phyloP scores from a whole-genome alignment of 2,113 vertebrate genomes.

The western clawed frog (Xenopus tropicalis) region UCB_Xtro_10.0 CM004444.2:87505001-87505500 shows the following conservation, averaged over 20 bases:
- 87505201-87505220: slow-evolving; percentile 38
- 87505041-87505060: slow-evolving; percentile 17
- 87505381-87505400: too few species aligned
- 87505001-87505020: slow-evolving; percentile 40
- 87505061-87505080: not conserved
- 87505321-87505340: too few species aligned
- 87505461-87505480: too few species aligned
- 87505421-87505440: too few species aligned
- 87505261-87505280: slow-evolving; percentile 44
- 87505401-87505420: too few species aligned
- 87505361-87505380: too few species aligned
- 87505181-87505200: slow-evolving; percentile 28
- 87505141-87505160: slow-evolving; percentile 11
- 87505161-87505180: slow-evolving; percentile 10
- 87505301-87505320: not conserved
- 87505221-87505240: slow-evolving; percentile 45
- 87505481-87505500: too few species aligned
- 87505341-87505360: too few species aligned
- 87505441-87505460: too few species aligned
- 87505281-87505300: slow-evolving; percentile 39
- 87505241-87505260: slow-evolving; percentile 42
- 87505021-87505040: slow-evolving; percentile 11
- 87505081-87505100: slow-evolving; percentile 12
- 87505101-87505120: slow-evolving; percentile 29
- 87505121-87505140: slow-evolving; percentile 17